phyloP scores from a whole-genome alignment of 2,797 vertebrate species.

The Pagetopsis macropterus region DNA sequence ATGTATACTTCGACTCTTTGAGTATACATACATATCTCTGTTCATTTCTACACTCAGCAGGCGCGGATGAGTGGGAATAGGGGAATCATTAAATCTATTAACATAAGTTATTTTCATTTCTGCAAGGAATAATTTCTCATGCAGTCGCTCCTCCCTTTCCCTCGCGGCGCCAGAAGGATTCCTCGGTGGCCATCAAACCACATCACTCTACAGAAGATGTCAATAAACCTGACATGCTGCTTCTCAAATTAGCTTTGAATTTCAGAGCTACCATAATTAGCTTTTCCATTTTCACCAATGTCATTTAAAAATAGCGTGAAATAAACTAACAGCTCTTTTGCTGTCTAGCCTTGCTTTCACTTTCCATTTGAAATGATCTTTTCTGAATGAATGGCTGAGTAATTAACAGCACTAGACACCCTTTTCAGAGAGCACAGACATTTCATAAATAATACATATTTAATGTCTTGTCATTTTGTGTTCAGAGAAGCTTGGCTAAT shows the following conservation, averaged over 20 bases:
- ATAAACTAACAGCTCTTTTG: constrained; percentile 78
- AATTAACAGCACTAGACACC: constrained; percentile 87
- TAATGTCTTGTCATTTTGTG: constrained; percentile 91
- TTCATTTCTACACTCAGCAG: constrained; percentile 46
- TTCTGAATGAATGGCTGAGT: constrained; percentile 88
- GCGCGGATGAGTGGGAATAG: constrained; percentile 34
- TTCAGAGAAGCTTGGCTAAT: constrained; percentile 87
- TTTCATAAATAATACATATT: constrained; percentile 91
- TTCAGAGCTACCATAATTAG: constrained; percentile 84
- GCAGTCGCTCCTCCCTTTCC: constrained; percentile 59
- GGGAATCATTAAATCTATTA: constrained; percentile 66
- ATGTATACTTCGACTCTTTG: constrained; percentile 19
- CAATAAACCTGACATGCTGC: constrained; percentile 82
- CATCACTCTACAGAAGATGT: constrained; percentile 80
- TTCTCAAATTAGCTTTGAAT: constrained; percentile 83
- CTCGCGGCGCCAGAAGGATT: constrained; percentile 58
- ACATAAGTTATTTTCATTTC: constrained; percentile 64
- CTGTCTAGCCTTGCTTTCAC: constrained; percentile 83
- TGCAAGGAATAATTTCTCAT: constrained; percentile 56
- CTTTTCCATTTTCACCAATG: constrained; percentile 82
- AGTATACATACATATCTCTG: constrained; percentile 47
- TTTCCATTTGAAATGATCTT: constrained; percentile 86
- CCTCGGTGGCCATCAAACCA: constrained; percentile 78
- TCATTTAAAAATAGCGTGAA: constrained; percentile 80
- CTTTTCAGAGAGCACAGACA: constrained; percentile 84